phyloP scores from a whole-genome alignment of 2,797 vertebrate species.

The Apogon hyalosoma region DNA sequence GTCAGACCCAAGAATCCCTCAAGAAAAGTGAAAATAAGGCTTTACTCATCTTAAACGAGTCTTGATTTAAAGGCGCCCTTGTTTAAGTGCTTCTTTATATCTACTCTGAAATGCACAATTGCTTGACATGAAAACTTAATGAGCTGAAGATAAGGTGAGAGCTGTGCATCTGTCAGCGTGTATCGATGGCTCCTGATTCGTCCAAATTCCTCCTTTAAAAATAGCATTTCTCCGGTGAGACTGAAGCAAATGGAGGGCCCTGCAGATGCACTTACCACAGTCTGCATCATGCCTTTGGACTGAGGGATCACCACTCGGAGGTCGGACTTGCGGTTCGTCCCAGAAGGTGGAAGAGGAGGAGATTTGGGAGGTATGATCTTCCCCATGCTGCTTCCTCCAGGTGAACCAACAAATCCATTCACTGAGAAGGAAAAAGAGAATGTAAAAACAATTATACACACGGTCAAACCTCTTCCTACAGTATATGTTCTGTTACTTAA shows the following conservation, averaged over 20 bases:
- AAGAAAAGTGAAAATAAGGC: neutral
- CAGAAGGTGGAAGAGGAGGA: conserved; percentile 88
- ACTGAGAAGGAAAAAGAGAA: conserved; percentile 75
- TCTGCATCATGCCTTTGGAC: conserved; percentile 92
- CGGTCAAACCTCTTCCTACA: too few species aligned
- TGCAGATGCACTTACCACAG: conserved; percentile 83
- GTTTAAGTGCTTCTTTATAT: neutral
- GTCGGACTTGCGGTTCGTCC: conserved; percentile 89
- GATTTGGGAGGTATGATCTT: conserved; percentile 91
- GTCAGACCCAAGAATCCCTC: conserved; percentile 9
- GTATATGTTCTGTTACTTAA: too few species aligned
- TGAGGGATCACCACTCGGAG: conserved; percentile 93
- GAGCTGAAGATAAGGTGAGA: neutral
- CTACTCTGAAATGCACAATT: neutral
- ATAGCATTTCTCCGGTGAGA: neutral
- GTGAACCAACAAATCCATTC: conserved; percentile 89
- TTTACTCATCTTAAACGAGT: neutral
- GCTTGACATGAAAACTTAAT: neutral
- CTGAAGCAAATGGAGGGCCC: neutral
- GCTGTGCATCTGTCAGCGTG: neutral
- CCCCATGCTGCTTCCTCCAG: conserved; percentile 86
- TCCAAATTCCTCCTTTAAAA: too few species aligned
- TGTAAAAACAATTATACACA: neutral
- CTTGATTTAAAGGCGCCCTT: neutral
- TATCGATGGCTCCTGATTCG: neutral